Percentiles rank a stretch among this genome's conserved stretches.
phyloP scores from a whole-genome alignment of 2,113 vertebrate genomes.

The Athene noctua region DNA sequence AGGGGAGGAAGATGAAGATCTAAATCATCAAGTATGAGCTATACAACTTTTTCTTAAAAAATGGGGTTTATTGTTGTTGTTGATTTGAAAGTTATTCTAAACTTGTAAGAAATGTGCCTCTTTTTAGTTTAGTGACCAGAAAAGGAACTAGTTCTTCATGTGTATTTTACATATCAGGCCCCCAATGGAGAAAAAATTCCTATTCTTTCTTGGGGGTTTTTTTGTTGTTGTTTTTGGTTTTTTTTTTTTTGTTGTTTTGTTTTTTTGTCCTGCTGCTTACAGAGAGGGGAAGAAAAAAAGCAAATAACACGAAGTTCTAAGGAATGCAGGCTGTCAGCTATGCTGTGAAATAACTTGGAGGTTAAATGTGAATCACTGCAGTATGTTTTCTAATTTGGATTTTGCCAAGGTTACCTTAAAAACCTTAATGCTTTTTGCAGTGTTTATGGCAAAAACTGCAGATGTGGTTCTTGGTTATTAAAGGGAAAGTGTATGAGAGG shows the following conservation, averaged over 20 bases:
- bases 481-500: constrained; percentile 19
- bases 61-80: constrained; percentile 38
- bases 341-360: constrained; percentile 51
- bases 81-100: constrained; percentile 68
- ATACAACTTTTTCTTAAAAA: constrained; percentile 47
- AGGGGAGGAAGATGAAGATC: constrained; percentile 34
- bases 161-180: constrained; percentile 20
- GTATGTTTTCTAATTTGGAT: constrained; percentile 47
- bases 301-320: constrained; percentile 52
- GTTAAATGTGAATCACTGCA: constrained; percentile 57
- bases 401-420: constrained; percentile 57
- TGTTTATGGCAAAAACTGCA: constrained; percentile 64
- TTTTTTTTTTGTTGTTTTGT: background rate
- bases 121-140: constrained; percentile 62
- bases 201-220: background rate
- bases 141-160: constrained; percentile 50
- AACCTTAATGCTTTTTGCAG: constrained; percentile 43
- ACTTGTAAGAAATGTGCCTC: constrained; percentile 45
- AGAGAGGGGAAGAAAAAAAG: background rate
- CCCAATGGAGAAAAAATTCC: constrained; percentile 46
- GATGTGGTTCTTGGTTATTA: constrained; percentile 60
- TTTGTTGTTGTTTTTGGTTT: background rate
- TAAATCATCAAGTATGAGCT: constrained; percentile 58
- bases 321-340: constrained; percentile 47
- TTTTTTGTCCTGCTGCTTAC: background rate